Evolutionary conservation across 35 echinoderm and acorn worm species (phyloP), one percentile per base, ranked within the genome.

Genomic region (Stichopus chloronotus): DNA sequence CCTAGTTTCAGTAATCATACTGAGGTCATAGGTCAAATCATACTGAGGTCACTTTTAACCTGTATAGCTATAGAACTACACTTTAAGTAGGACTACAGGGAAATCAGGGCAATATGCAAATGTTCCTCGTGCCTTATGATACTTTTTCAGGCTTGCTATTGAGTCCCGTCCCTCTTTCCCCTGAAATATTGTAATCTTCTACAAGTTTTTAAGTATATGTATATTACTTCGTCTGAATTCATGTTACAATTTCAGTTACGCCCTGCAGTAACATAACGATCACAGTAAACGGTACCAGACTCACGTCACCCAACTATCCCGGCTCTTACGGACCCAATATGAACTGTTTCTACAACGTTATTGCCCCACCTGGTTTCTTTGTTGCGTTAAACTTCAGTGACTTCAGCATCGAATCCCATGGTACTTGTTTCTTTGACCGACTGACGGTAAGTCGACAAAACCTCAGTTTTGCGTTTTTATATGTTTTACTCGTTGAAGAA

Each of bases 331-430:
- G 80, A 83, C 0, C 8, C 16, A 57, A 57, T n/a, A 6, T 83
- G 25, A 8, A 83, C 25, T 83, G 80, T 57, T 25, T 83, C 25
- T 83, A 83, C 17, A 83, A 83, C 24, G 19, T 83, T 16, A n/a
- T 53, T 53, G 9, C 80, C 6, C 80, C 80, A 55, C 80, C 22
- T 16, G 25, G 22, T 19, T 43, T 83, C 22, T 14, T 57, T 30
- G 25, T 83, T 57, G 80, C 55, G 7, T 30, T 83, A 57, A 57
- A 83, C 43, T 55, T 83, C 12, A 52, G 9, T 53, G 12, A 57
- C 52, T 83, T 83, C 80, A 57, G 52, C 55, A 8, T 83, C 12
- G 80, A 83, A n/a, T 43, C 6, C 4, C 80, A 83, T 57, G 6
- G 22, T 8, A 55, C 16, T 57, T 83, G 80, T 52, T 11, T 53